Evolutionary conservation across 1,140 invertebrate species (phyloP).

Genomic region (Helicoverpa zea): DNA sequence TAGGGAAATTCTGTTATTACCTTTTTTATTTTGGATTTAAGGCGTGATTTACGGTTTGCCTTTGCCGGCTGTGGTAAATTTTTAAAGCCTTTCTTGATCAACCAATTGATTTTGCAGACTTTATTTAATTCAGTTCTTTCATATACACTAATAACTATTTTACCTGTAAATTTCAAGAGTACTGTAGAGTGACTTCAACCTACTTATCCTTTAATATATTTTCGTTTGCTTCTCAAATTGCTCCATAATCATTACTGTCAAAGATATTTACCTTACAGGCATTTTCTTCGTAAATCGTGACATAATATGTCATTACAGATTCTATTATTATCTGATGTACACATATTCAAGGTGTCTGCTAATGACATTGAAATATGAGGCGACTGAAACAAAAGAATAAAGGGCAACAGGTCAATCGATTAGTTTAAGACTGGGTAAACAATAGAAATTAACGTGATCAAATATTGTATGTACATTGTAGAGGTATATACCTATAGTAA

Average conservation of each 20-base stretch:
- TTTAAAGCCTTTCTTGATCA: neutral
- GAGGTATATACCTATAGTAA: too few relatives aligned
- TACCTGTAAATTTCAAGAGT: too few relatives aligned
- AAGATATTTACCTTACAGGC: neutral
- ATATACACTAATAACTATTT: too few relatives aligned
- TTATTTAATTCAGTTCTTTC: too few relatives aligned
- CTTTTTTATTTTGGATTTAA: constrained; percentile 30
- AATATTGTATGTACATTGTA: too few relatives aligned
- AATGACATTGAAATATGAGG: constrained; percentile 2
- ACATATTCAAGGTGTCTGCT: neutral
- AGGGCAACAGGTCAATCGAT: neutral
- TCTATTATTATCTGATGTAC: neutral
- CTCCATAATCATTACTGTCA: neutral
- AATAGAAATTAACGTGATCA: neutral
- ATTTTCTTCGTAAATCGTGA: neutral
- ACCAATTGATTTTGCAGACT: too few relatives aligned
- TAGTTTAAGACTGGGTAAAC: neutral
- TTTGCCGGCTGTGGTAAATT: neutral
- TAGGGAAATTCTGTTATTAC: constrained; percentile 44
- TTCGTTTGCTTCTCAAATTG: too few relatives aligned
- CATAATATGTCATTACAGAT: neutral
- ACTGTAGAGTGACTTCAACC: too few relatives aligned
- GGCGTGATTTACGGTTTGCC: constrained; percentile 10
- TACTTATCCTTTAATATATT: too few relatives aligned
- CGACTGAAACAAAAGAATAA: neutral